Base-by-base conservation (phyloP, 2,888 invertebrate species). In the Cheilosia impressa region DNA sequence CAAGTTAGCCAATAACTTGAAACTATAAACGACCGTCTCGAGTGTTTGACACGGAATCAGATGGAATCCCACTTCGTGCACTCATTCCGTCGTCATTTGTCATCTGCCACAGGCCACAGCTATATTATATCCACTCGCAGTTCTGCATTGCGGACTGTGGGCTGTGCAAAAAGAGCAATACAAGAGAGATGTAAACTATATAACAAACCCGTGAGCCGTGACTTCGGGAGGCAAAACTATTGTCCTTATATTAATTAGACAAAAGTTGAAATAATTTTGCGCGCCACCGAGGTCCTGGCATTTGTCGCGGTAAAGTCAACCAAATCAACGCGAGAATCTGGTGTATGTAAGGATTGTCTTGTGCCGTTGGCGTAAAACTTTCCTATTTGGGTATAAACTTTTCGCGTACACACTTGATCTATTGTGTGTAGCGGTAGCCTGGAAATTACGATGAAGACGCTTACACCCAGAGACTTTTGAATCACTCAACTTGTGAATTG, bases 171-270 rank as follows among this genome's bases (percentile, higher is more conserved):
- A 60, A 27, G 60, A 68, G 47, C 57, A 65, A 52, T 41, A 57
- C 15, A 22, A 68, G n/a, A 72, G 62, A 72, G 57, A 72, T 66
- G 72, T 83, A 73, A 78, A 78, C 71, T 68, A 72, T 76, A 62
- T 55, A 63, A 65, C 52, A 60, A 78, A 62, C 57, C 73, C 73
- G 57, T 75, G 73, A 62, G 52, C 73, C 73, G 57, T 75, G 73
- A 63, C 58, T 63, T 79, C 38, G 73, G 43, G 53, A 52, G 57
- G 53, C 58, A 65, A 75, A 84, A 84, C 83, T 71, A 84, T 84
- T 83, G 69, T 73, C 73, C 69, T 79, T 84, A 79, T 84, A 79
- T 84, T 84, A 84, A 84, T 83, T 79, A 79, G 75, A 79, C 65
- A 60, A 41, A 75, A 79, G 65, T 75, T 79, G 53, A 73, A 79